Evolutionary conservation across 2,113 vertebrate species (phyloP), one percentile per base, ranked within the genome.

Genomic region (Piprites chloris): DNA sequence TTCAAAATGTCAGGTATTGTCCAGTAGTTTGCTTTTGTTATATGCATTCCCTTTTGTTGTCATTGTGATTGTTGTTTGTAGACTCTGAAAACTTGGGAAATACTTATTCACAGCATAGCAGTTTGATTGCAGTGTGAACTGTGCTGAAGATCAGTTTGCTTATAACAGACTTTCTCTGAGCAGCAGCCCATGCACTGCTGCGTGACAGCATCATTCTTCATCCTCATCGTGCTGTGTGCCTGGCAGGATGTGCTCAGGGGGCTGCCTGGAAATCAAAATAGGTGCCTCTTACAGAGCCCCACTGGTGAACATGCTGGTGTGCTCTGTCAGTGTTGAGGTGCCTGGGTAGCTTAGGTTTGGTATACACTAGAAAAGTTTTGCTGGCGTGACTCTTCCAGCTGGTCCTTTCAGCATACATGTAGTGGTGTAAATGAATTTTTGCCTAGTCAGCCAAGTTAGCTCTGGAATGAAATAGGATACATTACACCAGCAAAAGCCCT

Each of bases 231-330:
- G 14, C 74, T 24, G 30, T 7, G 49, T 68, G 61, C 80, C 65
- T 62, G 76, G 42, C 0, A 0, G 28, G 6, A 28, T 0, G 0
- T 50, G 58, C 85, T 76, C 1, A 0, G 39, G 73, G 86, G 33
- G 2, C 68, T 28, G 24, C 24, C 73, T 79, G 69, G 28, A 12
- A 33, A 17, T 78, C 49, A 33, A 19, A 14, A 52, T 0, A 41
- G 63, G 24, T 35, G 71, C 32, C 39, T 73, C 33, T 59, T 4
- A 22, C 0, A 4, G 39, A 82, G 50, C 50, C 50, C 23, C 0
- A 1, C 0, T n/a, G 0, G 66, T 52, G 35, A 30, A 1, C 4
- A 3, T 17, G 50, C 59, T 1, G 3, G 5, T 7, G 4, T 52
- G 49, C 52, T 33, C 63, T 16, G 9, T 11, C 6, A 0, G 23